Conservation (phyloP, 2,113 vertebrate species). For the Hemibagrus wyckioides region DNA sequence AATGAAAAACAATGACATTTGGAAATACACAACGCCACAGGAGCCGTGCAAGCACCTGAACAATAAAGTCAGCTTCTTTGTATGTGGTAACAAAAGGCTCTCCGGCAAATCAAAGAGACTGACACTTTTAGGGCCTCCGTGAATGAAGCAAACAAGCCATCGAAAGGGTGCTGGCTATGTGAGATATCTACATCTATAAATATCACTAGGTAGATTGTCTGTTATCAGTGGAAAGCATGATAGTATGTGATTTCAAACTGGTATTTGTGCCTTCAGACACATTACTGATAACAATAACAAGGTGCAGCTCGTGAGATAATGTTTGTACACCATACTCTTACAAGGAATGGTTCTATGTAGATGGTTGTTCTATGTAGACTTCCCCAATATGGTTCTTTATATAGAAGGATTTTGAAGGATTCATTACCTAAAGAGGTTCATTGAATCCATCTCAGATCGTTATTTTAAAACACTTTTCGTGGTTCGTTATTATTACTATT, state of each 20-base stretch:
- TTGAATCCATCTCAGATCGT: too few relatives aligned
- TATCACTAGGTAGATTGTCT: neutral
- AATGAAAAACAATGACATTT: neutral
- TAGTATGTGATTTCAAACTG: neutral
- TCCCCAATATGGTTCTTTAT: too few relatives aligned
- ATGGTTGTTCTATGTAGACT: too few relatives aligned
- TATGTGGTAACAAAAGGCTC: constrained; percentile 51
- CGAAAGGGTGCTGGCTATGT: constrained; percentile 53
- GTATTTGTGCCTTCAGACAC: neutral
- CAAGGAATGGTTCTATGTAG: too few relatives aligned
- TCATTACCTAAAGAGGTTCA: too few relatives aligned
- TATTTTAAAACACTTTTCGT: too few relatives aligned
- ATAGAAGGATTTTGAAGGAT: too few relatives aligned
- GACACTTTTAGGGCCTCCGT: constrained; percentile 45
- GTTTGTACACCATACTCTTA: neutral
- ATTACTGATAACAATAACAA: constrained; percentile 15
- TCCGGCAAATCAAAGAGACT: constrained; percentile 55
- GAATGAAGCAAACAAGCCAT: constrained; percentile 46
- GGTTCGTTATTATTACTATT: too few relatives aligned
- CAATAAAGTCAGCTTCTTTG: constrained; percentile 37
- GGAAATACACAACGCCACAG: neutral
- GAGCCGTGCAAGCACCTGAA: neutral
- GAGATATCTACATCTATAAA: constrained; percentile 47
- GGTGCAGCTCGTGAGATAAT: neutral
- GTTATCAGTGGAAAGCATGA: constrained; percentile 16